These are phyloP conservation scores for Lepidotrigona ventralis DNA, from an alignment of 1,140 invertebrate species.

Conservation along the genomic window DNA sequence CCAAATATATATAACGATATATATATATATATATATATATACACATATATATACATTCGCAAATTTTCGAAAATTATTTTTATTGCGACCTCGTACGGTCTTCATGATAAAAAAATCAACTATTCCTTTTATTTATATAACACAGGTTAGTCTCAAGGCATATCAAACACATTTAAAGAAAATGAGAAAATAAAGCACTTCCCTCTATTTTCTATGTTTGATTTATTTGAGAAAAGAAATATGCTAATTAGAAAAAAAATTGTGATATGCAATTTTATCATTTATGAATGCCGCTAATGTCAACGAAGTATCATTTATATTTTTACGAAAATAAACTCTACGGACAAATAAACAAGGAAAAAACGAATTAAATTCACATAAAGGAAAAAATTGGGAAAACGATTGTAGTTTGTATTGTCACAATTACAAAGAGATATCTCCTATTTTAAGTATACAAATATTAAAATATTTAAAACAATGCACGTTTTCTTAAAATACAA, in stretches of 20 bases:
- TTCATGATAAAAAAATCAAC: not conserved
- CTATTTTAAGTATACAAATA: not conserved
- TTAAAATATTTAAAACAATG: not conserved
- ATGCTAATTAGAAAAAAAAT: not conserved
- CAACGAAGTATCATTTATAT: not conserved
- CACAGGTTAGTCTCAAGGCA: not conserved
- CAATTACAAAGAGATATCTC: not conserved
- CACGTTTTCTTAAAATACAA: not conserved
- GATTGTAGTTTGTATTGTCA: not conserved
- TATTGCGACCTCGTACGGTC: not conserved
- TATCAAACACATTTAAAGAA: not conserved
- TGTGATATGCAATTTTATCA: not conserved
- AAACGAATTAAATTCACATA: not conserved
- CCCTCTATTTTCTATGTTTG: not conserved
- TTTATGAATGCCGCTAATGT: not conserved
- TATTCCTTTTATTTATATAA: too few species aligned
- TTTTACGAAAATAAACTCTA: not conserved
- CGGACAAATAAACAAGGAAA: too few species aligned
- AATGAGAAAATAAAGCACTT: not conserved
- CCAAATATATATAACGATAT: not conserved
- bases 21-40: too few species aligned
- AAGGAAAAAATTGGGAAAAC: not conserved
- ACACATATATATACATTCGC: not conserved
- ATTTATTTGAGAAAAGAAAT: not conserved
- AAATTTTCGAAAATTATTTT: not conserved